phyloP scores from a whole-genome alignment of 2,888 invertebrate species.

The Noctuana brunneofusca region DNA sequence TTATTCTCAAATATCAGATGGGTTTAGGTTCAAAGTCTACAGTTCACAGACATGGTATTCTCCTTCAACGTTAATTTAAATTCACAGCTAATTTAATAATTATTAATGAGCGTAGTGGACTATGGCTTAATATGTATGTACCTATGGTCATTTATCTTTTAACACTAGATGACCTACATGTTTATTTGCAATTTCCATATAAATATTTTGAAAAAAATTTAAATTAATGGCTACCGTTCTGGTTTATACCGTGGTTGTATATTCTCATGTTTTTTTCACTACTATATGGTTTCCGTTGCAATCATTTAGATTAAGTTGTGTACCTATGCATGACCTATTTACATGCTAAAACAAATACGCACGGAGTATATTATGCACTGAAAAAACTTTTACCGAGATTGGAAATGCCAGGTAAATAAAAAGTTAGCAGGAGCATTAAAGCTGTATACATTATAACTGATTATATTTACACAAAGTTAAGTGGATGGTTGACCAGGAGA shows the following conservation, averaged over 20 bases:
- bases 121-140: too few relatives aligned
- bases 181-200: too few relatives aligned
- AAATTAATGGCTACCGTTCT: not conserved
- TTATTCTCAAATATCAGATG: too few relatives aligned
- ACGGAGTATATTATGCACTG: slow-evolving; percentile 11
- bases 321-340: slow-evolving; percentile 24
- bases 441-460: not conserved
- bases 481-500: too few relatives aligned
- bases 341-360: slow-evolving; percentile 11
- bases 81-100: too few relatives aligned
- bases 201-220: not conserved
- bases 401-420: slow-evolving; percentile 13
- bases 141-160: too few relatives aligned
- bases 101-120: too few relatives aligned
- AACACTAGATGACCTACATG: too few relatives aligned
- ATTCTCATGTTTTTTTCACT: not conserved
- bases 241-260: too few relatives aligned
- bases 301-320: slow-evolving; percentile 11
- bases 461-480: not conserved
- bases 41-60: too few relatives aligned
- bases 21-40: too few relatives aligned
- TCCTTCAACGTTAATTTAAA: too few relatives aligned
- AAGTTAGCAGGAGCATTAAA: not conserved
- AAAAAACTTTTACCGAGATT: slow-evolving; percentile 28
- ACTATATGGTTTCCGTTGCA: slow-evolving; percentile 11